Conservation (phyloP, 2,797 vertebrate species). For the Iguana delicatissima region DNA sequence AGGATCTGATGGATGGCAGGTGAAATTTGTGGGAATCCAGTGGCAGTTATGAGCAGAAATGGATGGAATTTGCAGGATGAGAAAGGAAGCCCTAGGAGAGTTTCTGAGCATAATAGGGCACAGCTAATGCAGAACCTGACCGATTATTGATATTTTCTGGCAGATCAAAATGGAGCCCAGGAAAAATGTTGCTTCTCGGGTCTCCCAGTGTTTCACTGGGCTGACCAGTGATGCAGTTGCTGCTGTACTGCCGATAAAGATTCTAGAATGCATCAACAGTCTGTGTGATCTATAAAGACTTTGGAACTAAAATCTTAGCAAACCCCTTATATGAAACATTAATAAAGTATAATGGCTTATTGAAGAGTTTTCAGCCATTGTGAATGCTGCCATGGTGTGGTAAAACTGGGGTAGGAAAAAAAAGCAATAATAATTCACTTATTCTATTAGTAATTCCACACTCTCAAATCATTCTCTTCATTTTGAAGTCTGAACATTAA, state of each 20-base stretch:
- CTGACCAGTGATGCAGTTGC: neutral
- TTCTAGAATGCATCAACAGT: neutral
- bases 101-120: neutral
- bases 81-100: neutral
- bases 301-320: neutral
- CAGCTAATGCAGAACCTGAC: neutral
- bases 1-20: neutral
- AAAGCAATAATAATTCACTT: neutral
- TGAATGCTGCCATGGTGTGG: no score
- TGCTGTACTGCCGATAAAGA: neutral
- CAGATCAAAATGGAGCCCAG: neutral
- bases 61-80: neutral
- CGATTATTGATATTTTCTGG: neutral
- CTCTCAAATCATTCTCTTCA: neutral
- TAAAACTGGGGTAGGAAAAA: neutral
- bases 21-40: no score
- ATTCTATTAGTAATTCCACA: neutral
- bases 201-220: neutral
- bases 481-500: no score
- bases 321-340: neutral
- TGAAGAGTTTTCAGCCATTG: neutral
- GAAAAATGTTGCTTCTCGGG: neutral
- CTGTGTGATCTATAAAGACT: neutral
- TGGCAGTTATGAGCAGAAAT: neutral
- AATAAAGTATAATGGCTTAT: neutral